Evolutionary conservation across 1,140 invertebrate genomes (phyloP).

Genomic region (Archivesica marissinica): DNA sequence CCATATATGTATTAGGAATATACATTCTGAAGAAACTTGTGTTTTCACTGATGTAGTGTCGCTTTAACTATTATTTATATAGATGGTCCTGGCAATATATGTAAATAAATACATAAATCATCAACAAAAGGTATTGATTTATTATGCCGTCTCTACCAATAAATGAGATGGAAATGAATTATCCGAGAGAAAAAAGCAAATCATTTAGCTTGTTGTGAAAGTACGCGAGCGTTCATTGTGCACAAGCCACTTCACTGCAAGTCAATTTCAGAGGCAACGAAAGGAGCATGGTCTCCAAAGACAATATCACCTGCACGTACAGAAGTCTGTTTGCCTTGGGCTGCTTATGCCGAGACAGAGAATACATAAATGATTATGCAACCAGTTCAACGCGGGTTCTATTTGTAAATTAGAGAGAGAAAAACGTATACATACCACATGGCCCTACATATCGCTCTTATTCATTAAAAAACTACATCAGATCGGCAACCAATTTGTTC

Average conservation of each 20-base stretch:
- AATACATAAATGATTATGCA: neutral
- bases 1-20: too few species aligned
- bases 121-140: too few species aligned
- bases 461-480: neutral
- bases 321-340: neutral
- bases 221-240: neutral
- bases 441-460: conserved; percentile 5
- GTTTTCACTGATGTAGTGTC: too few species aligned
- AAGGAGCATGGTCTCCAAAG: conserved; percentile 2
- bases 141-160: too few species aligned
- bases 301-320: conserved; percentile 4
- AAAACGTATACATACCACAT: conserved; percentile 16
- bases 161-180: too few species aligned
- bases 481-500: conserved; percentile 18
- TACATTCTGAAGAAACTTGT: too few species aligned
- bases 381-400: neutral
- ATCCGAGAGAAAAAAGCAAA: too few species aligned
- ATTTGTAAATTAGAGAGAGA: conserved; percentile 24
- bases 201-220: too few species aligned
- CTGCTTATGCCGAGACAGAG: neutral
- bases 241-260: neutral
- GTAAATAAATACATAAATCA: too few species aligned
- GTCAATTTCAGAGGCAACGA: neutral
- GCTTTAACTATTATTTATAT: too few species aligned
- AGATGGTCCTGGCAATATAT: too few species aligned